These are phyloP conservation scores for Helleia helle DNA, from an alignment of 2,888 invertebrate species.

Conservation along the genomic window DNA sequence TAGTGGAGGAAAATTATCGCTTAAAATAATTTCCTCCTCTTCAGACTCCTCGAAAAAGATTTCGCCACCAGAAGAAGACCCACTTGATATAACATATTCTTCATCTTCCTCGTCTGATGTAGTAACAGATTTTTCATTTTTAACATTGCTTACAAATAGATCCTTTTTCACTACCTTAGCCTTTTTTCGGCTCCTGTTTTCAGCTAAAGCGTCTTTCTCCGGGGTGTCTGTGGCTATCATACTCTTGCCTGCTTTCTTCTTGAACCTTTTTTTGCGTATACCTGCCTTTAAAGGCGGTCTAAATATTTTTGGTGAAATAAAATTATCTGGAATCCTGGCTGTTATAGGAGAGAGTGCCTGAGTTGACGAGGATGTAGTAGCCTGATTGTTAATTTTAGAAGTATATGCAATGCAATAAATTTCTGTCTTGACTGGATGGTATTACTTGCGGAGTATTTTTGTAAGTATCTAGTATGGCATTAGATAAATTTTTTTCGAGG, in stretches of 20 bases:
- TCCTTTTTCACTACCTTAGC: not conserved
- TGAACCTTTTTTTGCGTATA: too few relatives aligned
- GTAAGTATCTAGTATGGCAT: too few relatives aligned
- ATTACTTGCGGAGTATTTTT: too few relatives aligned
- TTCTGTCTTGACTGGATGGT: too few relatives aligned
- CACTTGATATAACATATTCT: not conserved
- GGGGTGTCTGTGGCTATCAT: slow-evolving; percentile 9
- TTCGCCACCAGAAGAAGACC: not conserved
- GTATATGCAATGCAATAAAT: too few relatives aligned
- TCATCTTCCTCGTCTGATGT: not conserved
- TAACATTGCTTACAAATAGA: not conserved
- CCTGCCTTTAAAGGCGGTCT: too few relatives aligned
- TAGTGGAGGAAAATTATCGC: not conserved
- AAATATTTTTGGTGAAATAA: not conserved
- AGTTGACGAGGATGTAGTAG: too few relatives aligned
- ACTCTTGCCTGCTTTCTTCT: too few relatives aligned
- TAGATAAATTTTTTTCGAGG: slow-evolving; percentile 29
- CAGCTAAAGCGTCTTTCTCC: not conserved
- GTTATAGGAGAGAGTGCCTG: too few relatives aligned
- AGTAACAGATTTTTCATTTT: not conserved
- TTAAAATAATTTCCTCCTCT: not conserved
- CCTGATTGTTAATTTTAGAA: too few relatives aligned
- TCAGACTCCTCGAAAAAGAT: not conserved
- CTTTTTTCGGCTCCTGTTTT: not conserved
- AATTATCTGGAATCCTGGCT: too few relatives aligned